Percentiles rank a stretch among this genome's conserved stretches.
These are phyloP conservation scores for Gadopsis bispinosus DNA, from an alignment of 2,797 vertebrate genomes.

Conservation along the genomic window DNA sequence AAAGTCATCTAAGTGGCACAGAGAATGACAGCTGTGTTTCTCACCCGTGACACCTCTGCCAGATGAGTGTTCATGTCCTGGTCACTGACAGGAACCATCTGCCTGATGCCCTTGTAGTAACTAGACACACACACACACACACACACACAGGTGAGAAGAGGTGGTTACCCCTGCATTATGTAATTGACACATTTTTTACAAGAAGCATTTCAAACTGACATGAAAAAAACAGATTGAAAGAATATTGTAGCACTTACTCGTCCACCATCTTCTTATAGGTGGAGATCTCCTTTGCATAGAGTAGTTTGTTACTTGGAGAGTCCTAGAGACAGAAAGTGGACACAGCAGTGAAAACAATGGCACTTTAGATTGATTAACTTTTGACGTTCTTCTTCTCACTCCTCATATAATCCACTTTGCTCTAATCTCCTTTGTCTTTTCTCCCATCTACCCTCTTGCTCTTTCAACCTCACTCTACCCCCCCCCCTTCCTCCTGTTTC, in stretches of 20 bases:
- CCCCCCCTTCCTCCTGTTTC: neutral
- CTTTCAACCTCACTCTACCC: constrained; percentile 15
- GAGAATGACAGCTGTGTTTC: constrained; percentile 51
- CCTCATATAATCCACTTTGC: constrained; percentile 23
- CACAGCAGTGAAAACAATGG: constrained; percentile 15
- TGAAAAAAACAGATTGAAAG: constrained; percentile 29
- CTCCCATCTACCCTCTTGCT: constrained; percentile 16
- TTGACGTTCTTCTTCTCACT: constrained; percentile 18
- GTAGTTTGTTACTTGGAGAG: constrained; percentile 98
- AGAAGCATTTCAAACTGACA: constrained; percentile 17
- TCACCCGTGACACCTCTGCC: constrained; percentile 98
- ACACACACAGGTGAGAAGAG: constrained; percentile 6
- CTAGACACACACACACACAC: constrained; percentile 74
- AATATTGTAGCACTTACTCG: constrained; percentile 88
- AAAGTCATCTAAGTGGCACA: constrained; percentile 28
- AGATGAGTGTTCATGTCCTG: constrained; percentile 99
- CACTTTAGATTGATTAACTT: constrained; percentile 36
- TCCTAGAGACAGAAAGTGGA: constrained; percentile 84
- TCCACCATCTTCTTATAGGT: constrained; percentile 99
- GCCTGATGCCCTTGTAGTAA: constrained; percentile 97
- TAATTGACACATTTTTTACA: constrained; percentile 18
- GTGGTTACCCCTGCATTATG: constrained; percentile 21
- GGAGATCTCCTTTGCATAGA: constrained; percentile 99
- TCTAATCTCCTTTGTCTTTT: constrained; percentile 23
- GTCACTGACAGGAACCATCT: constrained; percentile 97